A percentile compares a stretch with the other conserved stretches of the same genome.
Evolutionary conservation across 2,888 invertebrate genomes (phyloP).

Genomic region (Leptopterna dolabrata): DNA sequence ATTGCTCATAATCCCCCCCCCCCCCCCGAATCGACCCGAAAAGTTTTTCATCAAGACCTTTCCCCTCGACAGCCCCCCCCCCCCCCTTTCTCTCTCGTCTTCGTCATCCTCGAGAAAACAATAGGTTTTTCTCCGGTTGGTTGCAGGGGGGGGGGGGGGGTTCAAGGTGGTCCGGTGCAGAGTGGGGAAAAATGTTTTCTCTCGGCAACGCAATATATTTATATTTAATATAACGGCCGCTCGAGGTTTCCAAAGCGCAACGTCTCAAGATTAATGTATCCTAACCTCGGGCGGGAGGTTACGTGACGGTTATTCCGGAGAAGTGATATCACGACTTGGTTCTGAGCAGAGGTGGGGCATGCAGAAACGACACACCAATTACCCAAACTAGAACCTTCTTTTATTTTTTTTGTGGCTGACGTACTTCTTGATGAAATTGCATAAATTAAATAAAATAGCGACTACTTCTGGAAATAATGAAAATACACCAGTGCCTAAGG

Average conservation of each 20-base stretch:
- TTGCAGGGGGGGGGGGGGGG: no score
- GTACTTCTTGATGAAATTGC: no score
- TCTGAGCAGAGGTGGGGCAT: no score
- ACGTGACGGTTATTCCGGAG: no score
- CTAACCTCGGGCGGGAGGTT: not conserved
- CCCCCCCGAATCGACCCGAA: not conserved
- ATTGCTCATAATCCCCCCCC: slow-evolving; percentile 16
- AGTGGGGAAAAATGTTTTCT: not conserved
- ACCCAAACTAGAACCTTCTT: no score
- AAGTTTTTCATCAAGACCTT: slow-evolving; percentile 3
- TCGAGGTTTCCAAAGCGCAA: not conserved
- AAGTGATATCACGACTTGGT: no score
- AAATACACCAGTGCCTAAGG: no score
- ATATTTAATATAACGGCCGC: slow-evolving; percentile 25
- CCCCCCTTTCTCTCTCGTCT: not conserved
- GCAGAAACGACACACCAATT: no score
- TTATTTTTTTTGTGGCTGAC: no score
- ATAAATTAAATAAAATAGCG: no score
- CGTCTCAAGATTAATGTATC: slow-evolving; percentile 13
- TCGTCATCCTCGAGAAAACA: slow-evolving; percentile 8
- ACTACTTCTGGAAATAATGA: no score
- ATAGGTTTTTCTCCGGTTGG: slow-evolving; percentile 18
- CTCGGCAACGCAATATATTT: slow-evolving; percentile 8
- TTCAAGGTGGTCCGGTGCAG: no score
- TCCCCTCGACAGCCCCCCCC: not conserved